Base-by-base conservation (phyloP, 2,888 invertebrate genomes). In the Apodemia duryi region DNA sequence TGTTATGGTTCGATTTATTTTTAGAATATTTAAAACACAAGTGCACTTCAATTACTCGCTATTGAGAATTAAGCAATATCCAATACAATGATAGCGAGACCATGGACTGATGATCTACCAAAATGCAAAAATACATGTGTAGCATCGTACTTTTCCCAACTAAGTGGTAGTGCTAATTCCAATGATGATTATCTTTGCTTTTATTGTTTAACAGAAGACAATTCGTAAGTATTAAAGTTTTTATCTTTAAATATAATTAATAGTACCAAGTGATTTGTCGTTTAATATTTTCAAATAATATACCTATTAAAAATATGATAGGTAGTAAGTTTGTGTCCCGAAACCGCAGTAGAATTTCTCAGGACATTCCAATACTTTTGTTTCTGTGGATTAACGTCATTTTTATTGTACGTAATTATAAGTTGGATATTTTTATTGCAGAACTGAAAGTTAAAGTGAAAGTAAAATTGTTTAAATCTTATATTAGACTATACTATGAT, bases 71-170 rank as follows among this genome's bases (percentile, higher is more conserved):
- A 2, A 28, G 29, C 3, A 62, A 61, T 43, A 49, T 38, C 62
- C 67, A 28, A 41, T 35, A n/a, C 46, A 69, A 92, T 92, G 92
- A 91, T 90, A 71, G 90, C 89, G 1, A 79, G 88, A 66, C 88
- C 87, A 13, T 97, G 97, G 97, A 97, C 97, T 0, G 97, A 98
- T 81, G 97, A 97, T 82, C 87, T 98, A 69, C 96, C 97, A 52
- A 96, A 97, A 73, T 98, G 97, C 84, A 95, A 94, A 76, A 94
- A 95, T 73, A 96, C 97, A 5, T 96, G 96, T 83, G 91, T 95
- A 3, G 96, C 97, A 11, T 97, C 97, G 28, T 95, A 95, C 83
- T 96, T 97, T 35, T 88, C 90, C 0, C 79, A 85, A 54, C 75
- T 87, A 1, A 76, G 77, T 35, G 83, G 85, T 2, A 84, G 81